phyloP scores from a whole-genome alignment of 64 coral and sea anemone species.

The Hydrozoanthus tunicans region DNA sequence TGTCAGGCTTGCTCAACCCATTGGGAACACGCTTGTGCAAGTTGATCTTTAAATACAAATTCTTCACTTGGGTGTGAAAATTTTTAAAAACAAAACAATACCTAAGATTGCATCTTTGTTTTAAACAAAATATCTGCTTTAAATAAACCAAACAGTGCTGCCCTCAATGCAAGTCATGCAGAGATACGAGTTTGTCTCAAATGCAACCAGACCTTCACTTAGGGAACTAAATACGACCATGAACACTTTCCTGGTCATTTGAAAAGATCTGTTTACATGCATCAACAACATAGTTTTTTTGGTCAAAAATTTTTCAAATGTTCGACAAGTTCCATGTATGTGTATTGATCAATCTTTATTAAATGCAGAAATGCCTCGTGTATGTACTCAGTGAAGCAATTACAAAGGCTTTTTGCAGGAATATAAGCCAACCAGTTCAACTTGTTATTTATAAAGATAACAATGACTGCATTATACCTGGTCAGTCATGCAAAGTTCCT shows the following conservation, averaged over 20 bases:
- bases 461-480: constrained; percentile 29
- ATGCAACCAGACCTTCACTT: neutral
- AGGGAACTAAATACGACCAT: neutral
- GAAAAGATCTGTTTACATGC: too few relatives aligned
- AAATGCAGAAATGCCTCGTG: constrained; percentile 14
- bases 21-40: constrained; percentile 24
- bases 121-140: constrained; percentile 40
- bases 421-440: neutral
- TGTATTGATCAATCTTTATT: neutral
- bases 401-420: neutral
- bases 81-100: constrained; percentile 27
- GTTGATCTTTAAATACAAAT: constrained; percentile 11
- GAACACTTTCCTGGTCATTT: too few relatives aligned
- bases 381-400: constrained; percentile 17
- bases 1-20: neutral
- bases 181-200: neutral
- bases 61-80: constrained; percentile 37
- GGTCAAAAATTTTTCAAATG: constrained; percentile 35
- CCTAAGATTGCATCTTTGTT: constrained; percentile 2
- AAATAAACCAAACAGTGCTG: neutral
- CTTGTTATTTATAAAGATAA: neutral
- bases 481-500: constrained; percentile 40
- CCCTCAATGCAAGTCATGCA: neutral
- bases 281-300: neutral
- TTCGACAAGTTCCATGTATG: neutral